Base-by-base conservation (phyloP, 2,113 vertebrate species). In the Tichodroma muraria region DNA sequence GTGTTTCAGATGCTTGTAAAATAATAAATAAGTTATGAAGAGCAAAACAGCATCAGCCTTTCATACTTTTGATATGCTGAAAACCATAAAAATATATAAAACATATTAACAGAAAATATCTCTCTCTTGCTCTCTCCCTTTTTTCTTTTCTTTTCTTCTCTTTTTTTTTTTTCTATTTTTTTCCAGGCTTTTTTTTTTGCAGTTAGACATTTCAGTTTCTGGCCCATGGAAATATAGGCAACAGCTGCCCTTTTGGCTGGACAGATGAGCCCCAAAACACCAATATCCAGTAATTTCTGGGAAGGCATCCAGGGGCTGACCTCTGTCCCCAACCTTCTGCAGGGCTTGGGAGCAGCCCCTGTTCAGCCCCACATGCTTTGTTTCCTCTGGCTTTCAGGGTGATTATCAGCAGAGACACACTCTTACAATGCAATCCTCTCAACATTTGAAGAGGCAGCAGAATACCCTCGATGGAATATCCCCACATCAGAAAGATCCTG, bases 231-330 rank as follows among this genome's bases (percentile, higher is more conserved):
- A 83, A 63, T 20, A 66, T 1, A 83, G 59, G 59, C 68, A 90
- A 75, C 88, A 93, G 80, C 94, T 96, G 95, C 79, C 88, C 82
- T 91, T 91, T 72, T 83, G 82, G 85, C 92, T 80, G 92, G 68
- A 77, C 49, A 88, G 66, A 80, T 0, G 4, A 94, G 63, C 53
- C 88, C 80, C 90, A 91, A 90, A 94, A 59, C 50, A 86, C 64
- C 72, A 54, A 49, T 19, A 80, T 87, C 77, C 81, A 77, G 71
- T 60, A 61, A 73, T 63, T 93, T 70, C 85, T 96, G 76, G 93
- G 88, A 94, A 85, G 31, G 28, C 66, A 56, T 80, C 89, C 91
- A 83, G 68, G 35, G 33, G 38, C 38, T 94, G 91, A 93, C 53
- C 54, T 94, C 84, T 79, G 63, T n/a, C 35, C 35, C 22, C 71